phyloP scores from a whole-genome alignment of 2,797 vertebrate genomes.

The Cyclura pinguis region DNA sequence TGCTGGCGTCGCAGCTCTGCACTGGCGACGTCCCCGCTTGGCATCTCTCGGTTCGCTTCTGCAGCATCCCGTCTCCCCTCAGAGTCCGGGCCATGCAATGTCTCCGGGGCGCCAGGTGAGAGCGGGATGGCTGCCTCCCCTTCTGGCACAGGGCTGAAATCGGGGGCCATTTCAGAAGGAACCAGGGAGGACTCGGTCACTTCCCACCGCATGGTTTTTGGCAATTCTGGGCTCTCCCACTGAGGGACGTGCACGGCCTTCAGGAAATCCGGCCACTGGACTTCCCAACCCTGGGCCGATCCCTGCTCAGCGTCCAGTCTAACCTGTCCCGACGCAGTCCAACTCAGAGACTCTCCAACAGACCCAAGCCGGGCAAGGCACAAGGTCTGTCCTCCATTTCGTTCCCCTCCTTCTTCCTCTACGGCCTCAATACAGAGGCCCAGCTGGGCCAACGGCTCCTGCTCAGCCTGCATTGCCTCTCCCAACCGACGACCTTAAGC shows the following conservation, averaged over 20 bases:
- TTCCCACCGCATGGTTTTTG: conserved; percentile 34
- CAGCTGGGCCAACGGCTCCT: background rate
- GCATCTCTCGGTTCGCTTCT: background rate
- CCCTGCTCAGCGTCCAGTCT: conserved; percentile 13
- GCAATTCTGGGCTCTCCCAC: background rate
- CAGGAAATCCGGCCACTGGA: conserved; percentile 14
- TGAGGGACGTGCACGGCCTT: background rate
- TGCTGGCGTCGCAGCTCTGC: background rate
- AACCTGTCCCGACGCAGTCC: background rate
- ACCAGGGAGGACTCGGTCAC: conserved; percentile 13
- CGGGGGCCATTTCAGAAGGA: conserved; percentile 5
- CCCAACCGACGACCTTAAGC: background rate
- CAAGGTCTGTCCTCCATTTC: background rate
- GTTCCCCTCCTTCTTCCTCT: background rate
- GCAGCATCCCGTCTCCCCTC: background rate
- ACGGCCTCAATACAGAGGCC: background rate
- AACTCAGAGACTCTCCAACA: background rate
- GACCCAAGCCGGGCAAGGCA: background rate
- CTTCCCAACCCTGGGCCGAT: conserved; percentile 5
- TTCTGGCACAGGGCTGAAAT: background rate
- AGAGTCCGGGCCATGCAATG: background rate
- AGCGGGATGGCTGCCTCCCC: background rate
- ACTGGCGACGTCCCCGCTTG: no score
- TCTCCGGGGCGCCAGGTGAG: background rate
- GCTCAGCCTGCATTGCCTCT: background rate